Conservation (phyloP, 2,888 invertebrate species). For the Mesorhabditis spiculigera region DNA sequence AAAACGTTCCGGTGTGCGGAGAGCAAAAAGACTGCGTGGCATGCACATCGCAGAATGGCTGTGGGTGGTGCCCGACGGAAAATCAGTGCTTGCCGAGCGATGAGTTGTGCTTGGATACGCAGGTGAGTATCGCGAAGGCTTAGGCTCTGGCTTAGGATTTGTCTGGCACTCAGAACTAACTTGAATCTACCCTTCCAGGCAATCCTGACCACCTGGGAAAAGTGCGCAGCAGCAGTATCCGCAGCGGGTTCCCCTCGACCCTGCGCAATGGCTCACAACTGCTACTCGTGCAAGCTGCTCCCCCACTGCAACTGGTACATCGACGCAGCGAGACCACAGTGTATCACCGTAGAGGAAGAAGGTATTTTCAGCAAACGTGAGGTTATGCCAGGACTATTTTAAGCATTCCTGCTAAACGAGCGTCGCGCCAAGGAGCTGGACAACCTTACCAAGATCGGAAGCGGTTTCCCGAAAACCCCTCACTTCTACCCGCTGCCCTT, state of each 20-base stretch:
- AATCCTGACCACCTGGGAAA: constrained; percentile 36
- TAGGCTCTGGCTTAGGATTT: too few species aligned
- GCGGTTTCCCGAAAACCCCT: too few species aligned
- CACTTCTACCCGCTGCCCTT: not conserved
- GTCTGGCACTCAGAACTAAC: not conserved
- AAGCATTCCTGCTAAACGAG: constrained; percentile 31
- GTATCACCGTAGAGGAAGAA: constrained; percentile 40
- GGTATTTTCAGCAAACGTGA: constrained; percentile 11
- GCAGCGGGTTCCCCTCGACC: constrained; percentile 17
- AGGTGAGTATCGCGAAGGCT: constrained; percentile 11
- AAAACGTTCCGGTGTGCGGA: constrained; percentile 37
- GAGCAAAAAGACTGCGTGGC: constrained; percentile 48
- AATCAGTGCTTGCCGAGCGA: constrained; percentile 40
- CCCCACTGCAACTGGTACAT: constrained; percentile 52
- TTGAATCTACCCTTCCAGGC: constrained; percentile 13
- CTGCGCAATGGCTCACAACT: constrained; percentile 45
- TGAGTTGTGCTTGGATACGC: constrained; percentile 38
- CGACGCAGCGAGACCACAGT: constrained; percentile 34
- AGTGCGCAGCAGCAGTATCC: constrained; percentile 21
- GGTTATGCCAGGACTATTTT: constrained; percentile 8
- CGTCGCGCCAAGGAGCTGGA: constrained; percentile 29
- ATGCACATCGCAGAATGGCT: constrained; percentile 48
- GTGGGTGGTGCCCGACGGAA: constrained; percentile 55
- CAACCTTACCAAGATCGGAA: not conserved
- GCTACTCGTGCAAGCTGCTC: constrained; percentile 45